These are phyloP conservation scores for Asarcornis scutulata DNA, from an alignment of 2,113 vertebrate species.

Conservation along the genomic window DNA sequence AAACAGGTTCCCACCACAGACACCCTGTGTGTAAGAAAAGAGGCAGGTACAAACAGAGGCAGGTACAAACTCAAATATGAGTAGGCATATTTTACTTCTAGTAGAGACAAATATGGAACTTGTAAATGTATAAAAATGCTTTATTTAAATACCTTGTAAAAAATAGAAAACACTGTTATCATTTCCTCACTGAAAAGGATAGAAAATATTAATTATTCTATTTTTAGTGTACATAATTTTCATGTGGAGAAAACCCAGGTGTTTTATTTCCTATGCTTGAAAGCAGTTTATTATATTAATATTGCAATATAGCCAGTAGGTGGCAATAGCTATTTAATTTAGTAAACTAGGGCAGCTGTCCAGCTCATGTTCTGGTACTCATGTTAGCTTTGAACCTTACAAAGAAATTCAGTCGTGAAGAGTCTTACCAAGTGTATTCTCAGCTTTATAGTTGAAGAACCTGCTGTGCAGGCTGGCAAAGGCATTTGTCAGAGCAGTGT, in stretches of 20 bases:
- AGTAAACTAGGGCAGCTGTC: background rate
- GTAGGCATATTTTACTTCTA: background rate
- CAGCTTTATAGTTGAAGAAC: background rate
- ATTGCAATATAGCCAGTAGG: slow-evolving; percentile 3
- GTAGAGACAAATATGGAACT: background rate
- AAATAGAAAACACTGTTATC: background rate
- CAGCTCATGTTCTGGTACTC: background rate
- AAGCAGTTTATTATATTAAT: background rate
- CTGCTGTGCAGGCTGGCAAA: background rate
- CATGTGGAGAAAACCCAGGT: background rate
- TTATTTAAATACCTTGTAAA: background rate
- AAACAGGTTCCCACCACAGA: background rate
- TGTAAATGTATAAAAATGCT: background rate
- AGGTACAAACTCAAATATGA: background rate
- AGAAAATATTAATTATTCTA: background rate
- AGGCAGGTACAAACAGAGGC: background rate
- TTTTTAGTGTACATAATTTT: background rate
- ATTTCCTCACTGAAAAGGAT: background rate
- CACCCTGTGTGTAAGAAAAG: background rate
- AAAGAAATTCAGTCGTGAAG: background rate
- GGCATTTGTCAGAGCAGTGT: background rate
- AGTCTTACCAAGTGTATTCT: background rate
- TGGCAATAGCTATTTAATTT: slow-evolving; percentile 58
- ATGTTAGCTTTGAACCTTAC: background rate
- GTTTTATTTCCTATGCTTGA: background rate